These are phyloP conservation scores for Acrobasis suavella DNA, from an alignment of 2,888 invertebrate genomes.

Conservation along the genomic window DNA sequence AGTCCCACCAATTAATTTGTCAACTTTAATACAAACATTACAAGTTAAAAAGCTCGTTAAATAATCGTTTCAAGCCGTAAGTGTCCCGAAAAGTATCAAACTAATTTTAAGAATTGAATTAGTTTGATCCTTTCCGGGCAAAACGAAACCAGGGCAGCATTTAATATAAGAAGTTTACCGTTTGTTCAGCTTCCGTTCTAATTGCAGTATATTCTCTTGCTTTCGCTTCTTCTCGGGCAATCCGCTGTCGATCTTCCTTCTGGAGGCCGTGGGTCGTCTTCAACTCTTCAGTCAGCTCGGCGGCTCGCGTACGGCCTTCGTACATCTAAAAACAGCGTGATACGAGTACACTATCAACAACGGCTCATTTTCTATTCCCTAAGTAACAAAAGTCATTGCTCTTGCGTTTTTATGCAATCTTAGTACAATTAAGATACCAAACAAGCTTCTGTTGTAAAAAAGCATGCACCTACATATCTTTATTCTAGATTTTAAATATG, in stretches of 20 bases:
- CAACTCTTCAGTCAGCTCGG: conserved; percentile 87
- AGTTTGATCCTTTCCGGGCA: background rate
- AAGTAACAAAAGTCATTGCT: too few relatives aligned
- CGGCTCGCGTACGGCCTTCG: conserved; percentile 86
- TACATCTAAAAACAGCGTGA: conserved; percentile 79
- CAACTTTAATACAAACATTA: too few relatives aligned
- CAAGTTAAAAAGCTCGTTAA: too few relatives aligned
- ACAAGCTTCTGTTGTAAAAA: too few relatives aligned
- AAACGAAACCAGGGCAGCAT: conserved; percentile 4
- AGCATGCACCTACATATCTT: background rate
- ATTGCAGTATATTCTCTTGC: conserved; percentile 60
- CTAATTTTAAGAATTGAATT: too few relatives aligned
- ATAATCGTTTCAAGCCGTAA: too few relatives aligned
- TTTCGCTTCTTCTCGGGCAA: conserved; percentile 61
- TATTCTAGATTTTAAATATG: background rate
- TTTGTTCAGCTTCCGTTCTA: conserved; percentile 58
- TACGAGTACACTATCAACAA: too few relatives aligned
- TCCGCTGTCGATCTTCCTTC: conserved; percentile 72
- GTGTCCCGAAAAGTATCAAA: too few relatives aligned
- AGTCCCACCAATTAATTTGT: too few relatives aligned
- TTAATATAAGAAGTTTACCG: conserved; percentile 42
- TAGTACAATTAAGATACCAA: too few relatives aligned
- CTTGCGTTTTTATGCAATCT: too few relatives aligned
- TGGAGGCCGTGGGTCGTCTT: conserved; percentile 86
- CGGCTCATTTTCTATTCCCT: too few relatives aligned